Evolutionary conservation across 2,888 invertebrate species (phyloP), one percentile per base, ranked within the genome.

Genomic region (Philopedon plagiatum): DNA sequence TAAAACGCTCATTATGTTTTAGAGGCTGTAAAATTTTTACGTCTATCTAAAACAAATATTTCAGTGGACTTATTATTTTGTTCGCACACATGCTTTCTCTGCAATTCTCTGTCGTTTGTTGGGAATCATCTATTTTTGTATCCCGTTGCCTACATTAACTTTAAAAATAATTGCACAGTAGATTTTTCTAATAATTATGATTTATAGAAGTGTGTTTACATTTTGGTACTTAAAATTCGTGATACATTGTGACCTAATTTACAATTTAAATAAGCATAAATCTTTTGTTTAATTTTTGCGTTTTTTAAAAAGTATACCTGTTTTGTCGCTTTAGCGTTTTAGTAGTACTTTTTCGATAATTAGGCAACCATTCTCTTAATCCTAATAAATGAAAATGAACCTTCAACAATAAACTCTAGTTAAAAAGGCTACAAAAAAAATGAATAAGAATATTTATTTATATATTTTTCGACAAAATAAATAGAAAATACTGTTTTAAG

Each of bases 111-210:
- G 39, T 58, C 37, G 58, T 39, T 39, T 58, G 39, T 58, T 39
- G 58, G n/a, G 21, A 39, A 58, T 56, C 7, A 23, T 58, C 58
- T 41, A 41, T 41, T 58, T 37, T 58, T 37, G 58, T 8, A 58
- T 58, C 57, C 2, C 4, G 11, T 23, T 46, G 23, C 46, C 15
- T 23, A 11, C 23, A 49, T 49, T 49, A 26, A 26, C 1, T 49
- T 49, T 23, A 26, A 26, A 49, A 49, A 49, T 49, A 49, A 26
- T 49, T 49, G 13, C 26, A n/a, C n/a, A n/a, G n/a, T 49, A 13
- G 7, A 11, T 26, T 5, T 13, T 23, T 2, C 2, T n/a, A n/a
- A 13, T 49, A 13, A 26, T 23, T 26, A 13, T 49, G 26, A 26
- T 13, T 26, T 23, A 44, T 44, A 19, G 44, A 44, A 44, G 9